These are phyloP conservation scores for Ctenopoma multispine DNA, from an alignment of 2,797 vertebrate species.

Conservation along the genomic window DNA sequence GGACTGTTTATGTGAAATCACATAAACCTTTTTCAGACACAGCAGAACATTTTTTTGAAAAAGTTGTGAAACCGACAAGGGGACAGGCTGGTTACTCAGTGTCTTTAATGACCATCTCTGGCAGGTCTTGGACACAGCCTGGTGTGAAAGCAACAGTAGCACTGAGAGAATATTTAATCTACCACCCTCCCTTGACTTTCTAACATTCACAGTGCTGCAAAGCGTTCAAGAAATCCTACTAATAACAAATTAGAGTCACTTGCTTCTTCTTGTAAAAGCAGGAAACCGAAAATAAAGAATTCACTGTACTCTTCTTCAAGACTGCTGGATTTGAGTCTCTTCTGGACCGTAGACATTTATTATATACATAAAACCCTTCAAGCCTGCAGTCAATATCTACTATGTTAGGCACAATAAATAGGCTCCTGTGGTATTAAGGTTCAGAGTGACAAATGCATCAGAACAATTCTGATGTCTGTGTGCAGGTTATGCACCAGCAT, in stretches of 20 bases:
- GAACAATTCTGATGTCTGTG: slow-evolving; percentile 69
- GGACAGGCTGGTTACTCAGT: slow-evolving; percentile 48
- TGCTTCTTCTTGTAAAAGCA: slow-evolving; percentile 48
- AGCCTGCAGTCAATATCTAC: slow-evolving; percentile 70
- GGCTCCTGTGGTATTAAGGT: slow-evolving; percentile 82
- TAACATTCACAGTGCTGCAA: slow-evolving; percentile 53
- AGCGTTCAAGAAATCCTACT: slow-evolving; percentile 45
- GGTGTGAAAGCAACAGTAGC: slow-evolving; percentile 38
- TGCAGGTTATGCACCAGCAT: slow-evolving; percentile 74
- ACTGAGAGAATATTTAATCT: slow-evolving; percentile 40
- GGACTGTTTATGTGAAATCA: too few relatives aligned
- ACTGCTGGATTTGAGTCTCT: slow-evolving; percentile 74
- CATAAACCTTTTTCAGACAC: slow-evolving; percentile 30
- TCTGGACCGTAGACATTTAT: slow-evolving; percentile 69
- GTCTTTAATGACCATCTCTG: slow-evolving; percentile 40
- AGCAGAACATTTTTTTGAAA: slow-evolving; percentile 9
- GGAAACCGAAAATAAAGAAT: slow-evolving; percentile 44
- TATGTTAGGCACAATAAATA: slow-evolving; percentile 78
- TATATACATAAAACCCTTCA: slow-evolving; percentile 69
- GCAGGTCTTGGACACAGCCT: slow-evolving; percentile 35
- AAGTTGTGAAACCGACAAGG: slow-evolving; percentile 39
- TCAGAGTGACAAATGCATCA: slow-evolving; percentile 76
- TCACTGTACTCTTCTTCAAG: slow-evolving; percentile 61
- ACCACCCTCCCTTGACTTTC: slow-evolving; percentile 42
- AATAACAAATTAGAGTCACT: slow-evolving; percentile 29